Conservation (phyloP, 2,888 invertebrate genomes). For the Phalera bucephala region DNA sequence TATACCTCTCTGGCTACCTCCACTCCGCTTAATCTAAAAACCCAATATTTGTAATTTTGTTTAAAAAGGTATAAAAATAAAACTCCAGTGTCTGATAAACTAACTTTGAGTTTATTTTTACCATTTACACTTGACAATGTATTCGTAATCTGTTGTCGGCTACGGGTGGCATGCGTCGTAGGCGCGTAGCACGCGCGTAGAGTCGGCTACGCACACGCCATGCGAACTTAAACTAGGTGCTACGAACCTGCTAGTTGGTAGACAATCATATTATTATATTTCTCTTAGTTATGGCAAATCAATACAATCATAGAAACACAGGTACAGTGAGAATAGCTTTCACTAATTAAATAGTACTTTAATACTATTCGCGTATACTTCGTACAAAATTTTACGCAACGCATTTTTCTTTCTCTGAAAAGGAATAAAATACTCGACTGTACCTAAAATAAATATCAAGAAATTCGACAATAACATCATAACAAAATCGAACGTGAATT, state of each 20-base stretch:
- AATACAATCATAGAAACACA: slow-evolving; percentile 26
- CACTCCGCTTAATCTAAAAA: no score
- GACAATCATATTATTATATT: slow-evolving; percentile 12
- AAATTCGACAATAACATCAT: slow-evolving; percentile 41
- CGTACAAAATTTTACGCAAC: slow-evolving; percentile 15
- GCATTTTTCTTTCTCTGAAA: neutral
- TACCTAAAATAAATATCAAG: slow-evolving; percentile 41
- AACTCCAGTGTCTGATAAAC: slow-evolving; percentile 82
- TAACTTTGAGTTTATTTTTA: slow-evolving; percentile 85
- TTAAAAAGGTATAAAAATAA: slow-evolving; percentile 49
- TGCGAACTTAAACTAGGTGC: slow-evolving; percentile 55
- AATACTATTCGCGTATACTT: slow-evolving; percentile 9
- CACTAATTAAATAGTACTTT: slow-evolving; percentile 15
- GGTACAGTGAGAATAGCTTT: slow-evolving; percentile 29
- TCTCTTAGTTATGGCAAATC: slow-evolving; percentile 19
- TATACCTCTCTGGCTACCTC: no score
- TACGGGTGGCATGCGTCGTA: slow-evolving; percentile 71
- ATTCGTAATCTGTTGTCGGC: slow-evolving; percentile 81
- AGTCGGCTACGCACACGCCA: slow-evolving; percentile 61
- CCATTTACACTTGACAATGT: slow-evolving; percentile 85
- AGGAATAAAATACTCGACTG: slow-evolving; percentile 28
- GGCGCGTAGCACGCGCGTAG: slow-evolving; percentile 75
- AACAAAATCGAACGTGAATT: slow-evolving; percentile 47
- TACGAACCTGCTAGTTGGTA: slow-evolving; percentile 43
- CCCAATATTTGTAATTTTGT: neutral